Conservation (phyloP, 2,113 vertebrate species). For the Psophia crepitans region DNA sequence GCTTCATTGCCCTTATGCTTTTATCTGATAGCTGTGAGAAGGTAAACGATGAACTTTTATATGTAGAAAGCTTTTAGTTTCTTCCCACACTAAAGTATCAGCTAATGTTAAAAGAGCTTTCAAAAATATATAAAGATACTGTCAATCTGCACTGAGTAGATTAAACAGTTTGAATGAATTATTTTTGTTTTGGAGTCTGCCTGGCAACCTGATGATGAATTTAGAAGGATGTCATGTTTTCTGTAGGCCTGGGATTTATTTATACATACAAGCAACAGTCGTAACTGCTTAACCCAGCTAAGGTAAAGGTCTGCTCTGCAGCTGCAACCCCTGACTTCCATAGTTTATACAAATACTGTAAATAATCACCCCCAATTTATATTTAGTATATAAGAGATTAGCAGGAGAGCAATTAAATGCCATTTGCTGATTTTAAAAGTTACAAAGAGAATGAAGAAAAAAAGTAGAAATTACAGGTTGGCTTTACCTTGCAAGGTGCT, state of each 20-base stretch:
- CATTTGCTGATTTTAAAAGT: neutral
- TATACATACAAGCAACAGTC: slow-evolving; percentile 24
- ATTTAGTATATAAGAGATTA: neutral
- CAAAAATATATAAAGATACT: slow-evolving; percentile 78
- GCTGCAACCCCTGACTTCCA: neutral
- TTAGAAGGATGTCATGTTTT: slow-evolving; percentile 66
- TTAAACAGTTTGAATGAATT: slow-evolving; percentile 75
- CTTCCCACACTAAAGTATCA: slow-evolving; percentile 75
- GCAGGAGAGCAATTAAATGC: neutral
- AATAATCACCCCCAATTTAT: neutral
- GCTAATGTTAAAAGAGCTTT: slow-evolving; percentile 78
- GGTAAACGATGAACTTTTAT: slow-evolving; percentile 74
- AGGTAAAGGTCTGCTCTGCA: neutral
- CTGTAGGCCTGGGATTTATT: slow-evolving; percentile 54
- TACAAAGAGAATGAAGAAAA: neutral
- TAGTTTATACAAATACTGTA: neutral
- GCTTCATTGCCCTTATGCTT: slow-evolving; percentile 67
- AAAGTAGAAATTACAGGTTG: neutral
- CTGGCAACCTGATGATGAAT: slow-evolving; percentile 66
- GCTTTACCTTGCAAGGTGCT: neutral
- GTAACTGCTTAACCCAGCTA: neutral
- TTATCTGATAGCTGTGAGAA: slow-evolving; percentile 73
- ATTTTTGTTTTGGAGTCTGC: slow-evolving; percentile 75
- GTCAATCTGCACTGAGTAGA: slow-evolving; percentile 73
- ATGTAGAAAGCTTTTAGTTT: slow-evolving; percentile 74